Conservation (phyloP, 1,140 invertebrate genomes). For the Drosophila paulistorum region DNA sequence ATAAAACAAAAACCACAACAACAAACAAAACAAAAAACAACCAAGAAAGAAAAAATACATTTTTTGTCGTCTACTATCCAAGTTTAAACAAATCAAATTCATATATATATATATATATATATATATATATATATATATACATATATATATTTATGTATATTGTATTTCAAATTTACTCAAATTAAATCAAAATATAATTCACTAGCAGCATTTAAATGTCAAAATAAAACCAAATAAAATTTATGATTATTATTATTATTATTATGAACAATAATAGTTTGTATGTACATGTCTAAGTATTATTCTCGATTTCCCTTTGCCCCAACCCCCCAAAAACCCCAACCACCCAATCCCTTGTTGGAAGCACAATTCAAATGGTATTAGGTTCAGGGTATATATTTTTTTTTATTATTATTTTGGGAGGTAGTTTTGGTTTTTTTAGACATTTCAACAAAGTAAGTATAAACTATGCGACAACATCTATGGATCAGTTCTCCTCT, state of each 20-base stretch:
- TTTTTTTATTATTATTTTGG: neutral
- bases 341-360: constrained; percentile 30
- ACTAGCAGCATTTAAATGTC: constrained; percentile 77
- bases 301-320: constrained; percentile 17
- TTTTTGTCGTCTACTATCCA: constrained; percentile 11
- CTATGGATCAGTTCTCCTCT: no score
- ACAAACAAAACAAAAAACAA: no score
- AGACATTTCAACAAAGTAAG: constrained; percentile 13
- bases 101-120: constrained; percentile 24
- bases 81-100: constrained; percentile 8
- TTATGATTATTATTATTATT: constrained; percentile 78
- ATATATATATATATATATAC: constrained; percentile 31
- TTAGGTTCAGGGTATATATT: constrained; percentile 43
- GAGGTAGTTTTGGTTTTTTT: neutral
- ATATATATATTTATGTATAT: constrained; percentile 36
- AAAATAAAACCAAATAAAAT: constrained; percentile 72
- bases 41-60: neutral
- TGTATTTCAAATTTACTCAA: constrained; percentile 68
- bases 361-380: constrained; percentile 74
- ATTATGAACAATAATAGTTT: constrained; percentile 52
- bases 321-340: neutral
- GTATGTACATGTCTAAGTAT: constrained; percentile 20
- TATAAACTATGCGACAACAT: neutral
- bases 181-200: constrained; percentile 73
- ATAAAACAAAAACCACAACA: neutral